These are phyloP conservation scores for Ylistrum balloti DNA, from an alignment of 1,140 invertebrate genomes.

Conservation along the genomic window DNA sequence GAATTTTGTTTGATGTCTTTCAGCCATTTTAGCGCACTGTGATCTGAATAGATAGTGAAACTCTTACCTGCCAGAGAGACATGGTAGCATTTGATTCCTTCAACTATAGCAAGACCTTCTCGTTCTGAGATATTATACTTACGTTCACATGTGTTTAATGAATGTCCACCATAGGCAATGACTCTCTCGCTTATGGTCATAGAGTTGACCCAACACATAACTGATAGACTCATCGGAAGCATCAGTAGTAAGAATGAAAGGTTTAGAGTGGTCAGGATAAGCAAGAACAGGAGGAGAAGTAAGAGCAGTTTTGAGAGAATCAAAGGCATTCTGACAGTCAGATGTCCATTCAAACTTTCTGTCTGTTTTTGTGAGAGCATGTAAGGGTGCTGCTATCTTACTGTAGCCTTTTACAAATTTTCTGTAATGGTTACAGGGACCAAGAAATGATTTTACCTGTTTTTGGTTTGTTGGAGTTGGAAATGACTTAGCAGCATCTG, in stretches of 20 bases:
- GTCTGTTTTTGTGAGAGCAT: slow-evolving; percentile 55
- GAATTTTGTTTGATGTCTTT: slow-evolving; percentile 53
- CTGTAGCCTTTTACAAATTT: slow-evolving; percentile 79
- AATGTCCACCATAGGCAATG: slow-evolving; percentile 82
- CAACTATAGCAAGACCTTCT: slow-evolving; percentile 83
- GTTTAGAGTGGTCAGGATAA: slow-evolving; percentile 64
- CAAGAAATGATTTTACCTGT: too few species aligned
- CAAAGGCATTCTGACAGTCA: slow-evolving; percentile 67
- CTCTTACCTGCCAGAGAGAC: slow-evolving; percentile 83
- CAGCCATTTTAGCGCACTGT: slow-evolving; percentile 63
- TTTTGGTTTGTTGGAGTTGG: slow-evolving; percentile 68
- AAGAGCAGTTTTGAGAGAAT: slow-evolving; percentile 65
- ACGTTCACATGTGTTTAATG: slow-evolving; percentile 80
- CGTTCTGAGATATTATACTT: too few species aligned
- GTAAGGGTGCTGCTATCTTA: slow-evolving; percentile 76
- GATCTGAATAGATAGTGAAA: slow-evolving; percentile 84
- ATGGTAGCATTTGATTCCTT: slow-evolving; percentile 82
- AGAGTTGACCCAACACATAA: slow-evolving; percentile 72
- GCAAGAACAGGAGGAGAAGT: slow-evolving; percentile 62
- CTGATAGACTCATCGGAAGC: slow-evolving; percentile 67
- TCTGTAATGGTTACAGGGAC: slow-evolving; percentile 79
- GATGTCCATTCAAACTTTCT: slow-evolving; percentile 59
- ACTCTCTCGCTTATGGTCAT: slow-evolving; percentile 73
- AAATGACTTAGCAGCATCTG: slow-evolving; percentile 53
- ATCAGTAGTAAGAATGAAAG: slow-evolving; percentile 68